These are phyloP conservation scores for Urocolius indicus DNA, from an alignment of 2,113 vertebrate species.

Conservation along the genomic window DNA sequence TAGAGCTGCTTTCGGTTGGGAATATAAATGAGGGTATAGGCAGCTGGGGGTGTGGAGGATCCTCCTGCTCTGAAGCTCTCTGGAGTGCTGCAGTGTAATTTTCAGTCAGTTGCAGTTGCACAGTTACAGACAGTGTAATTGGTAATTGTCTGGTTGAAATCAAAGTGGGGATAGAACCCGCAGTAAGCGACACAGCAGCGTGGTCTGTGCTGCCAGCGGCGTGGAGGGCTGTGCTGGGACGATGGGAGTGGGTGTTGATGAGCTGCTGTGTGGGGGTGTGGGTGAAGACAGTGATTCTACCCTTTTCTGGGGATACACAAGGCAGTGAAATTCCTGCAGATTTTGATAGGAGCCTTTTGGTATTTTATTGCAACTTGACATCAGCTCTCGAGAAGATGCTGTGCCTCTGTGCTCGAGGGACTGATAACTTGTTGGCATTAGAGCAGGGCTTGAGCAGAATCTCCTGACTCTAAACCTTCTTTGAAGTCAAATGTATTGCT, in stretches of 20 bases:
- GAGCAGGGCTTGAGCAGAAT: not conserved
- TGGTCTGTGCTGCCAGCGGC: too few relatives aligned
- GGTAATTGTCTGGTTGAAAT: not conserved
- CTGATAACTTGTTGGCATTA: not conserved
- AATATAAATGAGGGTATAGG: fast-evolving
- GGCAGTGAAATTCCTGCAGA: not conserved
- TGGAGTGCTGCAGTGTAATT: not conserved
- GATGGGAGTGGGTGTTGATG: not conserved
- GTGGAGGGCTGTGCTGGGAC: fast-evolving
- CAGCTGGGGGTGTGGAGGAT: not conserved
- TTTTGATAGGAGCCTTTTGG: not conserved
- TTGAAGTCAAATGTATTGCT: not conserved
- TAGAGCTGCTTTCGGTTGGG: not conserved
- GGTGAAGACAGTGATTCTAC: not conserved
- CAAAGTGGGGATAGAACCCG: not conserved
- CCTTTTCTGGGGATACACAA: not conserved
- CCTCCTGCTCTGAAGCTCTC: not conserved
- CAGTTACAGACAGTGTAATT: not conserved
- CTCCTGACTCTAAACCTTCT: not conserved
- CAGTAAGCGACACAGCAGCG: fast-evolving
- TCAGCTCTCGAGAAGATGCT: not conserved
- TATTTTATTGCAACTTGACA: not conserved
- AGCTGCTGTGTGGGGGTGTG: not conserved
- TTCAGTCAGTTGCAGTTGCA: not conserved
- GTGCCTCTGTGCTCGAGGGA: not conserved